These are phyloP conservation scores for Mesitornis unicolor DNA, from an alignment of 2,113 vertebrate genomes.

Conservation along the genomic window DNA sequence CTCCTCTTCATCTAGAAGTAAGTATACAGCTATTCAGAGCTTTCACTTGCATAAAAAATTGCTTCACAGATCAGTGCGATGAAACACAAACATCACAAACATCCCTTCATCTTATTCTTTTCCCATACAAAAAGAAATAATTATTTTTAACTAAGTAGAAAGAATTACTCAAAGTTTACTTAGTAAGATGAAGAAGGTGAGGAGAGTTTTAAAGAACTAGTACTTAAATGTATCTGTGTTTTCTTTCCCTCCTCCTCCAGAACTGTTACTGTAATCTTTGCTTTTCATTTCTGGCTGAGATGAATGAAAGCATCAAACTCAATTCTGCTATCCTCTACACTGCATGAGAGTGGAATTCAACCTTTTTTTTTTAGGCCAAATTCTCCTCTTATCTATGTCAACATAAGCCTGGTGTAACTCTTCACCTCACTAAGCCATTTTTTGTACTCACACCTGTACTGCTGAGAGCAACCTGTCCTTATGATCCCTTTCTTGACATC, in stretches of 20 bases:
- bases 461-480: background rate
- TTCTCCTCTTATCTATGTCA: background rate
- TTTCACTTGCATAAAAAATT: background rate
- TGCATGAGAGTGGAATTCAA: background rate
- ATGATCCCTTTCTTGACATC: background rate
- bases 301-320: background rate
- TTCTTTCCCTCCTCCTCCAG: background rate
- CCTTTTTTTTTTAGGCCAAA: background rate
- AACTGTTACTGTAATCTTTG: background rate
- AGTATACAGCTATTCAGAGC: background rate
- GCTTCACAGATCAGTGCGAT: background rate
- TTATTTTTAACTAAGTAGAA: background rate
- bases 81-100: background rate
- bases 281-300: background rate
- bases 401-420: background rate
- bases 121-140: background rate
- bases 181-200: background rate
- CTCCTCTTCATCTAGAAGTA: background rate
- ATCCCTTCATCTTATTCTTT: background rate
- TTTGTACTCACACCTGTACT: background rate
- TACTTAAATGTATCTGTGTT: background rate
- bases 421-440: background rate
- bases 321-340: background rate
- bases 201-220: background rate
- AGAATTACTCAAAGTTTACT: background rate